Evolutionary conservation across 2,797 vertebrate genomes (phyloP).

Genomic region (Macrochelys suwanniensis): DNA sequence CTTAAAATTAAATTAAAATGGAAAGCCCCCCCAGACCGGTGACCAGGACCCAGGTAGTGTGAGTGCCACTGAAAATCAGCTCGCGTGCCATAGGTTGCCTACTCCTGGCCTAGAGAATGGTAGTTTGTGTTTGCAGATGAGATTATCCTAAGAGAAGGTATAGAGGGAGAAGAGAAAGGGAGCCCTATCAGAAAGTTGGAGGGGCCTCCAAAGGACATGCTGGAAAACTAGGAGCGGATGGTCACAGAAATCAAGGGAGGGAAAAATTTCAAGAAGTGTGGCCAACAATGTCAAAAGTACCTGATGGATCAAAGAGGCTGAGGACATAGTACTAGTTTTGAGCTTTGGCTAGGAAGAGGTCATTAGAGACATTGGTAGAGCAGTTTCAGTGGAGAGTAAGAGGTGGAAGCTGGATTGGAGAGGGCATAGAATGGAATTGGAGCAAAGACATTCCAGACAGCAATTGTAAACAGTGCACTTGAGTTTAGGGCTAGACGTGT

Average conservation of each 20-base stretch:
- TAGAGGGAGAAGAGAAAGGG: background rate
- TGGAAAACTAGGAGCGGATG: background rate
- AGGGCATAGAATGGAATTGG: background rate
- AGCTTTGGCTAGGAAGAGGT: background rate
- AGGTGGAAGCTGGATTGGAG: background rate
- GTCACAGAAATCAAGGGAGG: background rate
- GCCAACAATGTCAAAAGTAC: background rate
- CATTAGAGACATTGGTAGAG: background rate
- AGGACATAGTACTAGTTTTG: background rate
- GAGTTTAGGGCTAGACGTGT: background rate
- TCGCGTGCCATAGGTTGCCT: too few relatives aligned
- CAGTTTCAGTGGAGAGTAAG: background rate
- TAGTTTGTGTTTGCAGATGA: background rate
- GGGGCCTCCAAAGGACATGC: background rate
- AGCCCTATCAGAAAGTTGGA: background rate
- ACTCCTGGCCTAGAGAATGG: too few relatives aligned
- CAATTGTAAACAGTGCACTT: background rate
- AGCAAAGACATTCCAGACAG: background rate
- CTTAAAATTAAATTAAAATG: too few relatives aligned
- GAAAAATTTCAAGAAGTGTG: background rate
- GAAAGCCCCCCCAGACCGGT: too few relatives aligned
- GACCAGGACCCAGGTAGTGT: too few relatives aligned
- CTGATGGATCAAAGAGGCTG: background rate
- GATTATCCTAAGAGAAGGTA: background rate
- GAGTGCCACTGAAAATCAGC: too few relatives aligned